phyloP scores from a whole-genome alignment of 1,140 invertebrate genomes.

The Platyscapa corneri region DNA sequence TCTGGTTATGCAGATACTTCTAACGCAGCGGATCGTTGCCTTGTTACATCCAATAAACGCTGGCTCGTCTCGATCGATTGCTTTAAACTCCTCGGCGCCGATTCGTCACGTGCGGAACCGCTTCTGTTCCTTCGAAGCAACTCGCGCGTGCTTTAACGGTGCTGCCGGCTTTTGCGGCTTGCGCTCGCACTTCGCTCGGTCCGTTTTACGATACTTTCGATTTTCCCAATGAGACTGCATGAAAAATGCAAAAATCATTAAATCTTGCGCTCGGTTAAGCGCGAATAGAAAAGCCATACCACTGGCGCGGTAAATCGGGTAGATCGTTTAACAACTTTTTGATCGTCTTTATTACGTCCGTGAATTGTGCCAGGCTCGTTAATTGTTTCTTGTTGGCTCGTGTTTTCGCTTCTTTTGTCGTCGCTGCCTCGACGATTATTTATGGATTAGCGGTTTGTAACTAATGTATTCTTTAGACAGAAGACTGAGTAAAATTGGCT shows the following conservation, averaged over 20 bases:
- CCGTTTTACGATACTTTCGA: conserved; percentile 32
- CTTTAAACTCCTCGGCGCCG: neutral
- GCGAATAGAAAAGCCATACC: too few species aligned
- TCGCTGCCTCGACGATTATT: neutral
- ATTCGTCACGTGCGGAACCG: neutral
- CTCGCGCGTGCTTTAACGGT: neutral
- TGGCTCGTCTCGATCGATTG: neutral
- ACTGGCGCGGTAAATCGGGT: too few species aligned
- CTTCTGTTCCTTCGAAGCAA: neutral
- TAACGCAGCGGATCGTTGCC: neutral
- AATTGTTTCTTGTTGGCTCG: neutral
- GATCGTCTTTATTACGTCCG: neutral
- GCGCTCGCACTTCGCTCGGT: neutral
- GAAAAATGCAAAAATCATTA: conserved; percentile 5
- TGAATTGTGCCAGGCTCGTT: neutral
- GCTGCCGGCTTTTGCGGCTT: neutral
- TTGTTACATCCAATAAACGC: neutral
- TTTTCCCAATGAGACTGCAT: neutral
- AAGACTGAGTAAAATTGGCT: neutral
- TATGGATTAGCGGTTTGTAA: neutral
- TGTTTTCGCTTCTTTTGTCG: neutral
- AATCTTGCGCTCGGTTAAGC: neutral
- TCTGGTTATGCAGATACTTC: neutral
- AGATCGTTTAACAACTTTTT: conserved; percentile 21
- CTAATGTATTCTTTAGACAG: neutral